These are phyloP conservation scores for Meiosimyza platycephala DNA, from an alignment of 2,888 invertebrate species.

Conservation along the genomic window DNA sequence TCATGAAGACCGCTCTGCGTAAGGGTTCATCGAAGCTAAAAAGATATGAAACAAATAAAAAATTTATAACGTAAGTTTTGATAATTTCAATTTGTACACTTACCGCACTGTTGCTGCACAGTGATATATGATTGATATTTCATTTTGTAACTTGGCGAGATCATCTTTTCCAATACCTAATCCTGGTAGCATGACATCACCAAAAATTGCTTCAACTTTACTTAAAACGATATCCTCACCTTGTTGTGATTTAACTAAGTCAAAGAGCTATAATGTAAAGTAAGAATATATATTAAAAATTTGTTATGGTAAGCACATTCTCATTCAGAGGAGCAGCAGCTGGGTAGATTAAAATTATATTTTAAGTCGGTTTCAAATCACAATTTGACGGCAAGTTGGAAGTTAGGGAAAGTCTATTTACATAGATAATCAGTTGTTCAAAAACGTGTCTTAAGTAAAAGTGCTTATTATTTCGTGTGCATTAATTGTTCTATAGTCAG, in stretches of 20 bases:
- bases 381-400: no score
- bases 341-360: no score
- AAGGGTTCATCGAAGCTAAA: slow-evolving; percentile 88
- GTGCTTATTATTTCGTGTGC: no score
- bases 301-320: no score
- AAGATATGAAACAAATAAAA: background rate
- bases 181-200: slow-evolving; percentile 77
- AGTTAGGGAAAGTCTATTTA: no score
- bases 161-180: slow-evolving; percentile 78
- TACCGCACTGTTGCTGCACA: slow-evolving; percentile 77
- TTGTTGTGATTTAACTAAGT: slow-evolving; percentile 74
- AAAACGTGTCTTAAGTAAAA: no score
- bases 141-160: slow-evolving; percentile 73
- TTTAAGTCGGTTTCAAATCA: no score
- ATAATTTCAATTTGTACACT: slow-evolving; percentile 25
- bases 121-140: slow-evolving; percentile 89
- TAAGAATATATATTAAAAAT: background rate
- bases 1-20: slow-evolving; percentile 89
- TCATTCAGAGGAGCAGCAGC: no score
- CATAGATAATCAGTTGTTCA: no score
- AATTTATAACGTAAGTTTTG: background rate
- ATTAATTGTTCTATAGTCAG: no score
- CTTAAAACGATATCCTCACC: slow-evolving; percentile 74
- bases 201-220: slow-evolving; percentile 78
- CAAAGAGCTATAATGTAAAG: slow-evolving; percentile 75